phyloP scores from a whole-genome alignment of 2,797 vertebrate genomes.

The Brachyrhaphis roseni region DNA sequence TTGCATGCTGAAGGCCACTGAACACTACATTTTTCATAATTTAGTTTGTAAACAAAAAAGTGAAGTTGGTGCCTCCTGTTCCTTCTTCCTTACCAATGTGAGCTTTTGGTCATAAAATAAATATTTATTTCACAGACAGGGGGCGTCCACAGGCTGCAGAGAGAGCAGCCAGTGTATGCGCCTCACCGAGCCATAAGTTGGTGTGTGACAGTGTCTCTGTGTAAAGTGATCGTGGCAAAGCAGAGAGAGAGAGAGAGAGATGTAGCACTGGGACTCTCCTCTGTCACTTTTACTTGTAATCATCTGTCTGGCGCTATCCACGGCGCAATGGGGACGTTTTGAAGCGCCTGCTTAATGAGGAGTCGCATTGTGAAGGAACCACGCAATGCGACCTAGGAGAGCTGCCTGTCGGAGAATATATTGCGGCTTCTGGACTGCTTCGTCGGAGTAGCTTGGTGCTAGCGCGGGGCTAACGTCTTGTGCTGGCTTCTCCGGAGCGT shows the following conservation, averaged over 20 bases:
- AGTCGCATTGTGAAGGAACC: slow-evolving; percentile 22
- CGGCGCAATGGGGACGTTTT: slow-evolving; percentile 32
- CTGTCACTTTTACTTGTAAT: slow-evolving; percentile 57
- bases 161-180: slow-evolving; percentile 29
- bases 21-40: background rate
- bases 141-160: slow-evolving; percentile 49
- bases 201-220: background rate
- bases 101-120: background rate
- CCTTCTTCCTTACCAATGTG: background rate
- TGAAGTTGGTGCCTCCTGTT: background rate
- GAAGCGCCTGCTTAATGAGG: slow-evolving; percentile 6
- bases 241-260: slow-evolving; percentile 52
- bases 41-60: background rate
- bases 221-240: slow-evolving; percentile 53
- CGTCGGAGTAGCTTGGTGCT: slow-evolving; percentile 76
- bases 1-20: too few relatives aligned
- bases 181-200: slow-evolving; percentile 1
- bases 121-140: slow-evolving; percentile 4
- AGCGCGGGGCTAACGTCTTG: slow-evolving; percentile 64
- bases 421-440: slow-evolving; percentile 66
- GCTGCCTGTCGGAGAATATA: slow-evolving; percentile 39
- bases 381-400: slow-evolving; percentile 61
- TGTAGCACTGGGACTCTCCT: slow-evolving; percentile 66
- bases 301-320: slow-evolving; percentile 18
- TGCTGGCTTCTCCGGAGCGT: slow-evolving; percentile 46